A percentile compares a stretch with the other conserved stretches of the same genome.
phyloP scores from a whole-genome alignment of 2,888 invertebrate species.

The Drosophila siamana region DNA sequence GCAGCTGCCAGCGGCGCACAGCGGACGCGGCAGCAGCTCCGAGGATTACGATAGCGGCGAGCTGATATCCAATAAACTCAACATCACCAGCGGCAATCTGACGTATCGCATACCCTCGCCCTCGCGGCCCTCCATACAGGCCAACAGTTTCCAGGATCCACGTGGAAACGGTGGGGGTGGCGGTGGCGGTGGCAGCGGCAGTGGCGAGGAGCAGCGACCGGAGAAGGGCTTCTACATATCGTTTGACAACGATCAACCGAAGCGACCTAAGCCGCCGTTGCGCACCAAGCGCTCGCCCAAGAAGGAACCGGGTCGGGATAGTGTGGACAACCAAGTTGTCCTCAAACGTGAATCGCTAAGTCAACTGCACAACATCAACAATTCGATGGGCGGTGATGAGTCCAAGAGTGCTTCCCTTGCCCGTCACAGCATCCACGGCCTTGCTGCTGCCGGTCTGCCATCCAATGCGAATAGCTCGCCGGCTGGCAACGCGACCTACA shows the following conservation, averaged over 20 bases:
- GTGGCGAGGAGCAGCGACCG: constrained; percentile 85
- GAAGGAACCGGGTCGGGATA: constrained; percentile 87
- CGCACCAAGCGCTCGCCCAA: constrained; percentile 92
- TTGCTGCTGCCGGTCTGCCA: constrained; percentile 51
- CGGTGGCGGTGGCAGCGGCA: constrained; percentile 53
- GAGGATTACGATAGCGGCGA: constrained; percentile 75
- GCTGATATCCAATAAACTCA: constrained; percentile 87
- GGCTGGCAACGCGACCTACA: constrained; percentile 82
- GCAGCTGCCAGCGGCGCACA: constrained; percentile 54
- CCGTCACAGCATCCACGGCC: constrained; percentile 74
- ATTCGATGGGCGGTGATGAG: constrained; percentile 70
- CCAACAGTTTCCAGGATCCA: constrained; percentile 90
- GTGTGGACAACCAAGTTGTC: constrained; percentile 76
- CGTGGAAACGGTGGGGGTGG: constrained; percentile 56
- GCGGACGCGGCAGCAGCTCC: constrained; percentile 89
- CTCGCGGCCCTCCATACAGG: constrained; percentile 90
- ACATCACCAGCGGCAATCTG: constrained; percentile 94
- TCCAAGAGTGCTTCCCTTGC: constrained; percentile 84
- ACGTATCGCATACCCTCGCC: constrained; percentile 96
- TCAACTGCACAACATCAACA: constrained; percentile 86
- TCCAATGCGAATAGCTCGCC: constrained; percentile 49
- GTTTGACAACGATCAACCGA: constrained; percentile 95
- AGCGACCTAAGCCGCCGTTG: constrained; percentile 94
- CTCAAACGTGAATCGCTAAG: constrained; percentile 81
- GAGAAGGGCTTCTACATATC: constrained; percentile 97